Conservation (phyloP, 2,797 vertebrate species). For the Malurus splendens region DNA sequence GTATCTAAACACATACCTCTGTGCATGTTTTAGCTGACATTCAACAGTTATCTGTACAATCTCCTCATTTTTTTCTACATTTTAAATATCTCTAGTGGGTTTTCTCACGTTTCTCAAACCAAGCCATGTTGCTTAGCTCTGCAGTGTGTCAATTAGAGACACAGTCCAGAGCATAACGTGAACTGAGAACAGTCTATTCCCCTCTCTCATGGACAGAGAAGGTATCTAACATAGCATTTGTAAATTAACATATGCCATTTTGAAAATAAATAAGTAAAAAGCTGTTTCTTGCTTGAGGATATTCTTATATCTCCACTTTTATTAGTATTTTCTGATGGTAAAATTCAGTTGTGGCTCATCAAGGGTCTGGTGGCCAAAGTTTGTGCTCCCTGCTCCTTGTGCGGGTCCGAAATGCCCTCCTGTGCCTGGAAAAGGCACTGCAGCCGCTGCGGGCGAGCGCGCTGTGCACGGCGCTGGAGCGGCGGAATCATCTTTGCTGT, state of each 20-base stretch:
- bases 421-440: conserved; percentile 29
- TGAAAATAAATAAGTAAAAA: neutral
- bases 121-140: neutral
- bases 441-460: neutral
- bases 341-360: neutral
- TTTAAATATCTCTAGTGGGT: neutral
- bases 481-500: rapidly evolving
- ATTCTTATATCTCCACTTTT: neutral
- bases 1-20: neutral
- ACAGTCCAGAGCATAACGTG: neutral
- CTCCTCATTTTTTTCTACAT: neutral
- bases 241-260: neutral
- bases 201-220: neutral
- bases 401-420: conserved; percentile 6
- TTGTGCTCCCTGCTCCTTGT: neutral
- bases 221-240: neutral
- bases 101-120: neutral
- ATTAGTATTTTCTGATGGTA: neutral
- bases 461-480: neutral
- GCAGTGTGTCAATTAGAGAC: neutral
- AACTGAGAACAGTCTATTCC: neutral
- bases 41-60: neutral
- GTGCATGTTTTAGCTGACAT: neutral
- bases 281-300: neutral
- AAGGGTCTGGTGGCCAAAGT: neutral